Percentiles rank a stretch among this genome's conserved stretches.
These are phyloP conservation scores for Furcula furcula DNA, from an alignment of 2,888 invertebrate species.

Conservation along the genomic window DNA sequence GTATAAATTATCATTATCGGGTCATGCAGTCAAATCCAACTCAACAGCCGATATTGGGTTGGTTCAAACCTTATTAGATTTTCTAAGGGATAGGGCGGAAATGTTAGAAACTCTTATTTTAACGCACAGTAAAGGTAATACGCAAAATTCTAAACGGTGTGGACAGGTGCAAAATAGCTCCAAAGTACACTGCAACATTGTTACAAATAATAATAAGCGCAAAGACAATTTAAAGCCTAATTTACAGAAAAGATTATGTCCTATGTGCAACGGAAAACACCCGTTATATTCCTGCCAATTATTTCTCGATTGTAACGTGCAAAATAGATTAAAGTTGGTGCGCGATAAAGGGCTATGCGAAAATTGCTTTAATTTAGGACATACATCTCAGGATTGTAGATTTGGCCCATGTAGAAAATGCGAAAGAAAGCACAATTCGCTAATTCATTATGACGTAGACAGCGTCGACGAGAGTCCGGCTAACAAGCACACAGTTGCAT, in stretches of 20 bases:
- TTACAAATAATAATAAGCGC: not conserved
- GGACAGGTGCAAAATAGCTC: too few relatives aligned
- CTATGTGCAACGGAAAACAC: conserved; percentile 1
- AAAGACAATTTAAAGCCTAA: not conserved
- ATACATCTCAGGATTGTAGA: not conserved
- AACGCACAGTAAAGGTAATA: not conserved
- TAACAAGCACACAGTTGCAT: not conserved
- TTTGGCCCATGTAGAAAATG: conserved; percentile 2
- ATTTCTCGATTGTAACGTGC: conserved; percentile 1
- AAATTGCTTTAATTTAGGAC: conserved; percentile 2
- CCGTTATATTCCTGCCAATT: conserved; percentile 2
- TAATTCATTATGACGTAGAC: not conserved
- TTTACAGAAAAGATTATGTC: not conserved
- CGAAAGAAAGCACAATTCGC: conserved; percentile 1
- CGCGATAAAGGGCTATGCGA: conserved; percentile 1
- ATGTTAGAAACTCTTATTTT: not conserved
- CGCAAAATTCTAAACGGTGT: too few relatives aligned
- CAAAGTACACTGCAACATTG: not conserved
- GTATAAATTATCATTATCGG: not conserved
- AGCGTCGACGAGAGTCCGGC: not conserved
- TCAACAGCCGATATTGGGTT: not conserved
- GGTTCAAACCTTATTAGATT: not conserved
- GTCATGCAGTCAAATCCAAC: too few relatives aligned
- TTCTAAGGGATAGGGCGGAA: not conserved
- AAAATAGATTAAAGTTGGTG: not conserved